Base-by-base conservation (phyloP, 2,888 invertebrate genomes). In the Drosophila ustulata region DNA sequence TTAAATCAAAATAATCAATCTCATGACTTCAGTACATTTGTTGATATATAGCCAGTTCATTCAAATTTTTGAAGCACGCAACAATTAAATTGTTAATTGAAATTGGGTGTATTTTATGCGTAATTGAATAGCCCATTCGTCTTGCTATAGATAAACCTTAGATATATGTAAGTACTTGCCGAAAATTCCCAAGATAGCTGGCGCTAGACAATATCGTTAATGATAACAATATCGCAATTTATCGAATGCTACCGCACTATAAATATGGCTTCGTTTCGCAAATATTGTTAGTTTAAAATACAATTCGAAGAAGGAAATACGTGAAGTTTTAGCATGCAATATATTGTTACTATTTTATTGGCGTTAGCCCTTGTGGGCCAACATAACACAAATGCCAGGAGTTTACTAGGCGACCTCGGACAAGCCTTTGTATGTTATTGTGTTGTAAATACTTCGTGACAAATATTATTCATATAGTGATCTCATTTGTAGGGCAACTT, bases 361-460 rank as follows among this genome's bases (percentile, higher is more conserved):
- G 59, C 47, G 3, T 11, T 86, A 25, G 58, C 59, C 6, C 26
- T 86, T 5, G 26, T 72, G 30, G 65, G 52, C 11, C 58, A 66
- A 34, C 65, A 75, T n/a, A 32, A 70, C 11, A 50, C 43, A 2
- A 55, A 5, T 23, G 83, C 75, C 47, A 83, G 83, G n/a, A 75
- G 62, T 41, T 5, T 88, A 3, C 7, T 62, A 0, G 57, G 28
- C 13, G 9, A 53, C 4, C 45, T 74, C 13, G 68, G 64, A 23
- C 50, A 68, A 13, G 49, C 39, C 2, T 55, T 74, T 58, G 79
- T 75, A 75, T 32, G 62, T 26, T 26, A 8, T 71, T 18, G 5
- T 18, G 30, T n/a, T 5, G 7, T 4, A 8, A 11, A 32, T 8
- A 34, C 3, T 1, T n/a, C 0, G 6, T 0, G 0, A 4, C 3